phyloP scores from a whole-genome alignment of 2,888 invertebrate species.

The Hetaerina titia region DNA sequence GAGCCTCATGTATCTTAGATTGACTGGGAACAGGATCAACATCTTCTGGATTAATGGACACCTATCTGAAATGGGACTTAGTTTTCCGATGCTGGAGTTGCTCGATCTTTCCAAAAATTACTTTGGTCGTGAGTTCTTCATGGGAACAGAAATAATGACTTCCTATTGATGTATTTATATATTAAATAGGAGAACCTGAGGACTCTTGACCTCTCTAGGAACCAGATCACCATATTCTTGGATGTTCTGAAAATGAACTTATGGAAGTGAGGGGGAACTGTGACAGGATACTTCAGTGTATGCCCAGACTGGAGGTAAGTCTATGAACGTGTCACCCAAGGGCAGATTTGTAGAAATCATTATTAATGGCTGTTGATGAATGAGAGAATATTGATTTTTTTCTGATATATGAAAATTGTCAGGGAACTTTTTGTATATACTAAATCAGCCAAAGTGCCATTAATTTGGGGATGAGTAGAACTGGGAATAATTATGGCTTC shows the following conservation, averaged over 20 bases:
- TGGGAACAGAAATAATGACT: not conserved
- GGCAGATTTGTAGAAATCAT: no score
- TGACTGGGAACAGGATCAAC: not conserved
- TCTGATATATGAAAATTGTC: no score
- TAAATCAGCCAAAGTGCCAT: no score
- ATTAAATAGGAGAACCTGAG: not conserved
- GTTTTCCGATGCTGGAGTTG: not conserved
- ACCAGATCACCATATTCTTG: not conserved
- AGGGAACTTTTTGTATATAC: no score
- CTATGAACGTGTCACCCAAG: no score
- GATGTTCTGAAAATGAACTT: not conserved
- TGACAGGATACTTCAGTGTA: not conserved
- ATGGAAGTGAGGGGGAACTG: not conserved
- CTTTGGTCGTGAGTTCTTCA: not conserved
- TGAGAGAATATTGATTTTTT: no score
- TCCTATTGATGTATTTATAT: not conserved
- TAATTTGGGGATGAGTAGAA: no score
- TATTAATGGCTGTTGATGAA: no score
- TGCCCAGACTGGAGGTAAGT: not conserved
- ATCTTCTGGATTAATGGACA: not conserved
- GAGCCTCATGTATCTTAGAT: not conserved
- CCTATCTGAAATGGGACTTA: not conserved
- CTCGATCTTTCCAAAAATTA: not conserved
- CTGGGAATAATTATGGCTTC: no score
- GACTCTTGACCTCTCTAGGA: not conserved